phyloP scores from a whole-genome alignment of 2,888 invertebrate species.

The Eupithecia dodoneata region DNA sequence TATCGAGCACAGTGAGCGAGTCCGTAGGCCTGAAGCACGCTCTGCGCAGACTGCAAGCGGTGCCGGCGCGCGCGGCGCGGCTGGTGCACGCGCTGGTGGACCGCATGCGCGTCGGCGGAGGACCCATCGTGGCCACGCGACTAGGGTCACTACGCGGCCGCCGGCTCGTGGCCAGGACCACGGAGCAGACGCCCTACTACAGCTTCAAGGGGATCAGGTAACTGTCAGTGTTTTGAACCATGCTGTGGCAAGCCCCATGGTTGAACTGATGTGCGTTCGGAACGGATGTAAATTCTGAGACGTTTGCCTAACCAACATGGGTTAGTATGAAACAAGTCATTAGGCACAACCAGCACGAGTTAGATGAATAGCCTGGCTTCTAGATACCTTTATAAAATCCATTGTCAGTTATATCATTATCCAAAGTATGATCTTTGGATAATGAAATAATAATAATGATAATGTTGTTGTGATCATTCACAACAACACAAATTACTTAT shows the following conservation, averaged over 20 bases:
- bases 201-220: conserved; percentile 81
- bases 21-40: conserved; percentile 79
- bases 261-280: not conserved
- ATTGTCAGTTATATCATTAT: not conserved
- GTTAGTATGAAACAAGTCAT: too few relatives aligned
- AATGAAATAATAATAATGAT: too few relatives aligned
- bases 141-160: conserved; percentile 74
- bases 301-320: not conserved
- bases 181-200: conserved; percentile 72
- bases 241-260: not conserved
- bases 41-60: conserved; percentile 74
- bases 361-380: too few relatives aligned
- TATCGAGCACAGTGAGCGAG: conserved; percentile 79
- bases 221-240: not conserved
- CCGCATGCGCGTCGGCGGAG: conserved; percentile 81
- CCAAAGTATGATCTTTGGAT: too few relatives aligned
- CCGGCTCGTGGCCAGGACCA: conserved; percentile 71
- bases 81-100: conserved; percentile 80
- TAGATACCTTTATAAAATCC: not conserved
- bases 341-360: too few relatives aligned
- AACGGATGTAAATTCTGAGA: not conserved
- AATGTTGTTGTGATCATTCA: too few relatives aligned
- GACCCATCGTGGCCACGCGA: conserved; percentile 71
- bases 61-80: conserved; percentile 77
- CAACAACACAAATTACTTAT: too few relatives aligned